phyloP scores from a whole-genome alignment of 2,113 vertebrate species.

The Pan troglodytes region DNA sequence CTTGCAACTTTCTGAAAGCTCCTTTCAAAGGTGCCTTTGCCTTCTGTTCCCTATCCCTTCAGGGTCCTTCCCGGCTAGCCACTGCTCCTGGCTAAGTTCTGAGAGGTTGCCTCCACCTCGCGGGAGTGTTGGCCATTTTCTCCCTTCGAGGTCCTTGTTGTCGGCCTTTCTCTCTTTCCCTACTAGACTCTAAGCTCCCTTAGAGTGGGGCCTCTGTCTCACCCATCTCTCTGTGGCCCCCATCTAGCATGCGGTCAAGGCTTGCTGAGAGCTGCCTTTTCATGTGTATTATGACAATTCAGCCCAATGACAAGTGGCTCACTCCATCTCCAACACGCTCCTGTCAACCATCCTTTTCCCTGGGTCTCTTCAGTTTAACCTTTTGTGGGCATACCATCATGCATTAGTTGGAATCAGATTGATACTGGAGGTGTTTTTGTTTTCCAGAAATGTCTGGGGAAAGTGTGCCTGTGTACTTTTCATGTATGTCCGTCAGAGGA shows the following conservation, averaged over 20 bases:
- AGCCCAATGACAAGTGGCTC: rapidly evolving
- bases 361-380: not conserved
- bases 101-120: not conserved
- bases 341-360: not conserved
- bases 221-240: rapidly evolving
- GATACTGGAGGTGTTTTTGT: not conserved
- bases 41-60: rapidly evolving
- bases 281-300: rapidly evolving
- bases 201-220: not conserved
- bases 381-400: not conserved
- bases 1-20: not conserved
- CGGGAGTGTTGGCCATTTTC: not conserved
- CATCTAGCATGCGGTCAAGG: rapidly evolving
- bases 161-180: not conserved
- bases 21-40: not conserved
- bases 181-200: not conserved
- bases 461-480: not conserved
- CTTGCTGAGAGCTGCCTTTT: not conserved
- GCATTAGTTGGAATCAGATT: not conserved
- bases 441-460: not conserved
- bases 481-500: not conserved
- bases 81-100: rapidly evolving
- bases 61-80: not conserved
- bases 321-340: not conserved
- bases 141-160: not conserved